Evolutionary conservation across 2,113 vertebrate genomes (phyloP), one percentile per base, ranked within the genome.

Genomic region (Perccottus glenii): DNA sequence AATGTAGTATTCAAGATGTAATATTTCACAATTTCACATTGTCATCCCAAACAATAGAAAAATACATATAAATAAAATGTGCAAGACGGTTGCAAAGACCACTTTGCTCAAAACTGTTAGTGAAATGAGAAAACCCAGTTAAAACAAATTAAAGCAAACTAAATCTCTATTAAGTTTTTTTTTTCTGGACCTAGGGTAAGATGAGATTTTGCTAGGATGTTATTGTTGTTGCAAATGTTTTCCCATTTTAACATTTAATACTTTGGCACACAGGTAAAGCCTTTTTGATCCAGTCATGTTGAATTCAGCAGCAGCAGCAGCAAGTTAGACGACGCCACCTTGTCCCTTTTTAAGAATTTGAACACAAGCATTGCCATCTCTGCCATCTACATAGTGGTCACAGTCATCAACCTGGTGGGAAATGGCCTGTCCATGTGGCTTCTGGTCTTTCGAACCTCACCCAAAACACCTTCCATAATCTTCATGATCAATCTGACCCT

Each of bases 401-500:
- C 87, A 0, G 0, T 80, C 4, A 73, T 96, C 8, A 97, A 94
- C 86, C 86, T 98, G 53, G 86, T 90, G 0, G 96, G 95, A 1
- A 98, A 99, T 14, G 67, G 93, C 0, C 78, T 96, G 44, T 96
- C 96, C 3, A 88, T 99, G 66, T 97, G 94, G 94, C 89, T 98
- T 2, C 92, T 99, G 5, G 62, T 91, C 52, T 91, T 91, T 0
- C 93, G 90, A 68, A 95, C 95, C 48, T 91, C 91, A 15, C 95
- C 96, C 9, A 93, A 92, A 79, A 94, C 93, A 0, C 85, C 95
- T 1, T 94, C 96, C 11, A 90, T 95, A 61, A 93, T 98, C 79
- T 96, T 97, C 87, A 98, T 99, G 96, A 97, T 98, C 69, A 96
- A 99, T 77, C 92, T 99, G 19, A 97, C 95, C 64, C 62, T 96